A percentile compares a stretch with the other conserved stretches of the same genome.
Conservation (phyloP, 2,888 invertebrate species). For the Apamea crenata region DNA sequence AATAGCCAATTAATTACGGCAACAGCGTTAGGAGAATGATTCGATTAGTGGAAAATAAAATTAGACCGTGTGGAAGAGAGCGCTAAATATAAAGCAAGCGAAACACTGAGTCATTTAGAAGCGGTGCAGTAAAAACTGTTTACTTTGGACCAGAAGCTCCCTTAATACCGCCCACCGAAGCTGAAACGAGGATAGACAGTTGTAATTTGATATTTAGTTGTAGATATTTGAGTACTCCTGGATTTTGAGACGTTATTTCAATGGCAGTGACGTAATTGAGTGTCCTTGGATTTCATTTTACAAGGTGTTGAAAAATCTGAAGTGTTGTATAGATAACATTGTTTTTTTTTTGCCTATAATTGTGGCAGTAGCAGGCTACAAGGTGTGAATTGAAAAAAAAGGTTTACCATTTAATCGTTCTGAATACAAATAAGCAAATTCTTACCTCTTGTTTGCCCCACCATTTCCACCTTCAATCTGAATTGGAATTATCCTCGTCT, state of each 20-base stretch:
- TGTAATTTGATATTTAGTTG: constrained; percentile 49
- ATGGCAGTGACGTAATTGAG: background rate
- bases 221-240: constrained; percentile 13
- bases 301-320: background rate
- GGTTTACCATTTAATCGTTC: constrained; percentile 25
- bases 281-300: background rate
- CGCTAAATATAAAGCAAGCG: constrained; percentile 86
- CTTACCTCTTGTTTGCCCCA: constrained; percentile 85
- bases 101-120: constrained; percentile 82
- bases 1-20: constrained; percentile 67
- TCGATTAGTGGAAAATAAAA: constrained; percentile 84
- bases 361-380: constrained; percentile 4
- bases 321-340: background rate
- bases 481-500: constrained; percentile 91
- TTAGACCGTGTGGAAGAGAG: constrained; percentile 78
- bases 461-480: constrained; percentile 89
- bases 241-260: background rate
- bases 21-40: constrained; percentile 75
- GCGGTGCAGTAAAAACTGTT: constrained; percentile 86
- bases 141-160: constrained; percentile 86
- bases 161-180: constrained; percentile 89
- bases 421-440: background rate
- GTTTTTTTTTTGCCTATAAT: constrained; percentile 2
- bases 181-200: constrained; percentile 82
- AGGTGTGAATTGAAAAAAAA: constrained; percentile 13